These are phyloP conservation scores for Prosopocoilus inquinatus DNA, from an alignment of 2,888 invertebrate genomes.

Conservation along the genomic window DNA sequence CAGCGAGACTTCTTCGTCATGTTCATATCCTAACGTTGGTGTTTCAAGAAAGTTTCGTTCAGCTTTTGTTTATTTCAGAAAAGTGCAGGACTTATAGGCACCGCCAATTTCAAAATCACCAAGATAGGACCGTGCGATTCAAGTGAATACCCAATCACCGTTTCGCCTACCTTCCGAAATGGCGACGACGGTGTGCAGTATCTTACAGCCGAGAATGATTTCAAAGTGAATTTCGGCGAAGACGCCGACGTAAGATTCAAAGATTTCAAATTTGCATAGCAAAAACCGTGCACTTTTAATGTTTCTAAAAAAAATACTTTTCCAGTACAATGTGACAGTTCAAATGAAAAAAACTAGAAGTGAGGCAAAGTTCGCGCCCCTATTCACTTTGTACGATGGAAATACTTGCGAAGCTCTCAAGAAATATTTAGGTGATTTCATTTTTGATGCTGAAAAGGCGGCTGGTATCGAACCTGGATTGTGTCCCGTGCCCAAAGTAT, in stretches of 20 bases:
- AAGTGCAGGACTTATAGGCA: background rate
- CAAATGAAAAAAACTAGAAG: constrained; percentile 13
- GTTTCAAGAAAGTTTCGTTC: no score
- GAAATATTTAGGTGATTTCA: constrained; percentile 21
- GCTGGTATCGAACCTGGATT: constrained; percentile 14
- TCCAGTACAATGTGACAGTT: constrained; percentile 12
- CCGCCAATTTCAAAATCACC: constrained; percentile 12
- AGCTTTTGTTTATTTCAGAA: no score
- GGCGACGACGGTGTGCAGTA: constrained; percentile 9
- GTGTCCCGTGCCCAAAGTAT: constrained; percentile 21
- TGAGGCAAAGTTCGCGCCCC: constrained; percentile 4
- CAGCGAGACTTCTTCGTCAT: no score
- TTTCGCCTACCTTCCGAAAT: constrained; percentile 1
- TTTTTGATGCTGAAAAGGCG: constrained; percentile 15
- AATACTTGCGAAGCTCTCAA: constrained; percentile 14
- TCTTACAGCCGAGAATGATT: constrained; percentile 4
- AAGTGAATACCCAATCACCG: constrained; percentile 8
- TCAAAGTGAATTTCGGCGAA: constrained; percentile 13
- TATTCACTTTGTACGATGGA: constrained; percentile 12
- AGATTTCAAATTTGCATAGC: background rate
- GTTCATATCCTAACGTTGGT: no score
- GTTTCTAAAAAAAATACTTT: constrained; percentile 1
- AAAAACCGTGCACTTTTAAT: background rate
- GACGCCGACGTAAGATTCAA: constrained; percentile 13
- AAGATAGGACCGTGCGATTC: constrained; percentile 16